These are phyloP conservation scores for Scaptomyza pallida DNA, from an alignment of 1,140 invertebrate genomes.

Conservation along the genomic window DNA sequence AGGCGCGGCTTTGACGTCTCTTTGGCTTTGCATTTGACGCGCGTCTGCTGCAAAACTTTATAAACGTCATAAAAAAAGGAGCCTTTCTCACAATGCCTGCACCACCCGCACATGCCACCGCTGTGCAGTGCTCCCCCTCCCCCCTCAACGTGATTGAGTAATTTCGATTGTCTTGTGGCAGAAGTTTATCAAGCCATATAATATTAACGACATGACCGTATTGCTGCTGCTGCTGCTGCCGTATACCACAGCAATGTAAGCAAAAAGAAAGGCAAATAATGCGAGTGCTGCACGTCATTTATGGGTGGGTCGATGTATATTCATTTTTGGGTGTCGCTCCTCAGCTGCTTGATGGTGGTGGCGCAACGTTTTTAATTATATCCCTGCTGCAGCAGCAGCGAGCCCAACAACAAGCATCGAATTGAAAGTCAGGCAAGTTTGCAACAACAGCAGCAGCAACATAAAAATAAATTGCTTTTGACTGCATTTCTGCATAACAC, in stretches of 20 bases:
- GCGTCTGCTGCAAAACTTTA: conserved; percentile 34
- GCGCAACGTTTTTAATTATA: conserved; percentile 75
- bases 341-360: conserved; percentile 40
- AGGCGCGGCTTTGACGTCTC: conserved; percentile 69
- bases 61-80: conserved; percentile 36
- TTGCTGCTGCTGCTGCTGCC: conserved; percentile 61
- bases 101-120: conserved; percentile 7
- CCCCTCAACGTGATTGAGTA: conserved; percentile 79
- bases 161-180: conserved; percentile 82
- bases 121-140: conserved; percentile 14
- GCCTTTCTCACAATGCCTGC: conserved; percentile 35
- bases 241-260: conserved; percentile 14
- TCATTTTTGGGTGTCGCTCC: conserved; percentile 28
- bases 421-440: conserved; percentile 30
- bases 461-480: conserved; percentile 46
- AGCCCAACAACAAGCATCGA: conserved; percentile 24
- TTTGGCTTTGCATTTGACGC: conserved; percentile 67
- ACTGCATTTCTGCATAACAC: conserved; percentile 23
- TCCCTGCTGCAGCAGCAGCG: conserved; percentile 36
- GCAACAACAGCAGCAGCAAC: neutral
- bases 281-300: conserved; percentile 75
- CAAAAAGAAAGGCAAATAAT: conserved; percentile 76
- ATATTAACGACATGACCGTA: conserved; percentile 77
- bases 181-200: conserved; percentile 82
- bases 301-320: conserved; percentile 56